Conservation (phyloP, 1,140 invertebrate genomes). For the Chionoecetes opilio region DNA sequence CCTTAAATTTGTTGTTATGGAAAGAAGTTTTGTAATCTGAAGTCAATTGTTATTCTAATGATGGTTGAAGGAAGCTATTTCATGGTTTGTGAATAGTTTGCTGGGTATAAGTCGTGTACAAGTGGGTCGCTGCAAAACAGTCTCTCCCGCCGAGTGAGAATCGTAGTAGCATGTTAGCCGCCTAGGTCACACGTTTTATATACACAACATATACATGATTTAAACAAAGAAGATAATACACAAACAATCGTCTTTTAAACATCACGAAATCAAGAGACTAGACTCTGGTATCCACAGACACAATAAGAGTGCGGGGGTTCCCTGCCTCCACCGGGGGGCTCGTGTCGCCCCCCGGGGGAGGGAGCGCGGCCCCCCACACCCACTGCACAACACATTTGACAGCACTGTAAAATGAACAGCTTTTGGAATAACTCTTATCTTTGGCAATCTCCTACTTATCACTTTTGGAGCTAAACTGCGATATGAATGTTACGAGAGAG, state of each 20-base stretch:
- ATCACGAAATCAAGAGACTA: constrained; percentile 63
- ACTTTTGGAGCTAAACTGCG: background rate
- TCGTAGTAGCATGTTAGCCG: constrained; percentile 62
- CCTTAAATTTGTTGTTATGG: no score
- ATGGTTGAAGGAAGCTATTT: no score
- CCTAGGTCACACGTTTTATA: constrained; percentile 76
- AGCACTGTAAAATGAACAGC: background rate
- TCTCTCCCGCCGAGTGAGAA: constrained; percentile 69
- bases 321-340: background rate
- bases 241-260: constrained; percentile 68
- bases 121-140: background rate
- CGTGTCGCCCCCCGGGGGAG: background rate
- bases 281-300: constrained; percentile 66
- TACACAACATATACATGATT: constrained; percentile 79
- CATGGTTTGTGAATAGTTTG: background rate
- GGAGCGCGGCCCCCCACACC: background rate
- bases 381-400: constrained; percentile 64
- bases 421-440: background rate
- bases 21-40: no score
- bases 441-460: background rate
- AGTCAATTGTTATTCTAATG: no score
- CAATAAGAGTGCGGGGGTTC: constrained; percentile 32
- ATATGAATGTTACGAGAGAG: background rate
- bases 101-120: no score
- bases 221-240: constrained; percentile 75